A percentile compares a stretch with the other conserved stretches of the same genome.
Evolutionary conservation across 1,140 invertebrate species (phyloP).

Genomic region (Globodera rostochiensis): DNA sequence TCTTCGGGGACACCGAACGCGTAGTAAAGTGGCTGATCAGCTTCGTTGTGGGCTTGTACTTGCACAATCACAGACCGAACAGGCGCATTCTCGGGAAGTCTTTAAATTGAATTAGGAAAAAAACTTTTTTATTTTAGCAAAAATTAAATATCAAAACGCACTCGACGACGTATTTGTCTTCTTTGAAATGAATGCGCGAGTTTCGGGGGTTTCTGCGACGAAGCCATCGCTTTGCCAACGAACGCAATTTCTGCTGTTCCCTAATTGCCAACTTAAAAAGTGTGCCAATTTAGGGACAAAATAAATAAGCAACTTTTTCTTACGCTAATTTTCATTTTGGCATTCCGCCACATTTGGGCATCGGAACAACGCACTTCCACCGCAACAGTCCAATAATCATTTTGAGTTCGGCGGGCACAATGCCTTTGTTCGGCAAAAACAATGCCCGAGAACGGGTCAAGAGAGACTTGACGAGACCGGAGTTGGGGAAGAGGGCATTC

Average conservation of each 20-base stretch:
- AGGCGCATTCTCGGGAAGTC: conserved; percentile 66
- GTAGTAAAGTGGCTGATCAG: conserved; percentile 58
- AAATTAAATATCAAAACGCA: background rate
- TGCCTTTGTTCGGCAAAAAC: background rate
- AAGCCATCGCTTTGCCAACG: conserved; percentile 49
- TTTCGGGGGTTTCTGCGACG: conserved; percentile 56
- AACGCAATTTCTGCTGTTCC: background rate
- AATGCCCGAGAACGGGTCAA: background rate
- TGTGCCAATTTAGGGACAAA: background rate
- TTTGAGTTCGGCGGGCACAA: background rate
- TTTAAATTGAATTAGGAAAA: too few relatives aligned
- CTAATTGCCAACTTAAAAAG: background rate
- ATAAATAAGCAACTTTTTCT: background rate
- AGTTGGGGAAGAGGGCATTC: background rate
- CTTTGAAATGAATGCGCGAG: conserved; percentile 61
- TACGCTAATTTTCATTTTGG: background rate
- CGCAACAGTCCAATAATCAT: background rate
- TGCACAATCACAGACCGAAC: conserved; percentile 63
- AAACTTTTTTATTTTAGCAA: too few relatives aligned
- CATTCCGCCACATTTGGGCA: background rate
- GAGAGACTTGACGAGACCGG: background rate
- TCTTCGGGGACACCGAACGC: conserved; percentile 63
- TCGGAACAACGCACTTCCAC: background rate
- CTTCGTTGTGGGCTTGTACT: conserved; percentile 63
- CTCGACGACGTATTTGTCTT: conserved; percentile 66